Base-by-base conservation (phyloP, 2,888 invertebrate genomes). In the Axea sp. region DNA sequence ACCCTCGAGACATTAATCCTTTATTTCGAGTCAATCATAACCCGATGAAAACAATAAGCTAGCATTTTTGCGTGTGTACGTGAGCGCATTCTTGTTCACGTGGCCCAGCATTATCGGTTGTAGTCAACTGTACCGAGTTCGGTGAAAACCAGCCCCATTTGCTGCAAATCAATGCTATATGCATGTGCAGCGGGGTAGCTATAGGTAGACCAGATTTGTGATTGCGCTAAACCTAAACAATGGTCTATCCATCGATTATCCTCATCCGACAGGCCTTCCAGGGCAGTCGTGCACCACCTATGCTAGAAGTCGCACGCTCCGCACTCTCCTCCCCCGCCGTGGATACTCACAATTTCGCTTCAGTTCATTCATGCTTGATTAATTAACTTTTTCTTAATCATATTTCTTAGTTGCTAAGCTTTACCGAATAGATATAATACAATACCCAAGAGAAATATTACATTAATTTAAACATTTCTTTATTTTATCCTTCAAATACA, bases 211-310 rank as follows among this genome's bases (percentile, higher is more conserved):
- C 73, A 77, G 79, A 75, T 80, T 82, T 80, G 81, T 81, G 80
- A 82, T 82, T 82, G 81, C 76, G 80, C 81, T 82, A 81, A 82
- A 80, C 76, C 77, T 79, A 80, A 81, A 82, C 82, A 82, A 82
- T 82, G 76, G 80, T 67, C 72, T 76, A 77, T 76, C 77, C 77
- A 76, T 79, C 77, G 76, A 79, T 78, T 74, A 77, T 77, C 76
- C 76, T 76, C 74, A 75, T 73, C 72, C 72, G 17, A 28, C 67
- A 47, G 45, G 31, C 51, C 62, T 75, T 65, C 64, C 62, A 51
- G 59, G 19, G 24, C 53, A 62, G 68, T 69, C 53, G 37, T 53
- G 62, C 22, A 62, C 57, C 72, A 64, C 57, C 72, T 73, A 73
- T 53, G 51, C 65, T 59, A 57, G 45, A 24, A 73, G 65, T 65